These are phyloP conservation scores for Epinotia bilunana DNA, from an alignment of 2,888 invertebrate species.

Conservation along the genomic window DNA sequence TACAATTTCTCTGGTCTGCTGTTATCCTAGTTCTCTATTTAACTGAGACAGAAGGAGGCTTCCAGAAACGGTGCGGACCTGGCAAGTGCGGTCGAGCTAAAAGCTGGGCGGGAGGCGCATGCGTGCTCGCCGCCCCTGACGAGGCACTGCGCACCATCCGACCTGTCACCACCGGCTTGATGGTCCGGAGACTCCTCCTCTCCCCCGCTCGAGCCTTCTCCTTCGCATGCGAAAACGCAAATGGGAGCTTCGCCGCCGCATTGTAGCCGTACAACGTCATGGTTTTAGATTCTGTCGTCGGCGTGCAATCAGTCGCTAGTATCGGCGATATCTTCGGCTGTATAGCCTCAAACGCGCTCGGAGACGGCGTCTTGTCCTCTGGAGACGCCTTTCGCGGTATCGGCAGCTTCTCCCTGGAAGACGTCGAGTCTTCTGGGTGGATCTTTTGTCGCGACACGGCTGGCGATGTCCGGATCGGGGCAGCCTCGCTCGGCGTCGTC, in stretches of 20 bases:
- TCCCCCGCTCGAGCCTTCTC: slow-evolving; percentile 53
- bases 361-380: slow-evolving; percentile 74
- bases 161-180: slow-evolving; percentile 68
- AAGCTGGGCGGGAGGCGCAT: slow-evolving; percentile 71
- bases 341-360: slow-evolving; percentile 62
- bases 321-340: slow-evolving; percentile 80
- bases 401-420: slow-evolving; percentile 68
- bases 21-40: background rate
- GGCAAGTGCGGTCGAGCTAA: slow-evolving; percentile 71
- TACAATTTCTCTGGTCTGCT: background rate
- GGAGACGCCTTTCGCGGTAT: slow-evolving; percentile 69
- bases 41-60: slow-evolving; percentile 46
- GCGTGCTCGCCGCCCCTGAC: slow-evolving; percentile 76
- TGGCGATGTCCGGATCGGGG: slow-evolving; percentile 54
- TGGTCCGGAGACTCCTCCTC: slow-evolving; percentile 65
- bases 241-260: slow-evolving; percentile 79
- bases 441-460: slow-evolving; percentile 71
- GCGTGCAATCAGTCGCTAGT: slow-evolving; percentile 70
- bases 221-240: slow-evolving; percentile 77
- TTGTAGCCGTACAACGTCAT: slow-evolving; percentile 83
- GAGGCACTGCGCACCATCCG: slow-evolving; percentile 84
- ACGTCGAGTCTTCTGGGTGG: slow-evolving; percentile 74
- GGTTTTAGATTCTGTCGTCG: slow-evolving; percentile 72
- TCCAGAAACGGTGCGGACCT: slow-evolving; percentile 66
- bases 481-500: slow-evolving; percentile 66